phyloP scores from a whole-genome alignment of 1,140 invertebrate genomes.

The Papilio helenus region DNA sequence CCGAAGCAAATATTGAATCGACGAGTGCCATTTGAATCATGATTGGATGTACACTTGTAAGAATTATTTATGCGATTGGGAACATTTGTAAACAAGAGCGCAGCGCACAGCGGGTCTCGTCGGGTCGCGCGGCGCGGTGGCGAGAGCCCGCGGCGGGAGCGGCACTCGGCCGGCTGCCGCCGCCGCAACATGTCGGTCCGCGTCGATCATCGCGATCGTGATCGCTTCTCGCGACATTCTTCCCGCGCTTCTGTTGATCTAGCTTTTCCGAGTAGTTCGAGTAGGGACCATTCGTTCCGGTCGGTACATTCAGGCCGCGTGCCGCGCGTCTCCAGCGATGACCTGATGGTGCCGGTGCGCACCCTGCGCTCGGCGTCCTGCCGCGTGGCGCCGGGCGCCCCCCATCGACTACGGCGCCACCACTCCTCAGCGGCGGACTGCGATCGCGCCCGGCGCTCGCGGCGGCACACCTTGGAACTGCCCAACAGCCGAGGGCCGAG shows the following conservation, averaged over 20 bases:
- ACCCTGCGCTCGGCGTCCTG: constrained; percentile 75
- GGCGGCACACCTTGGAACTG: constrained; percentile 72
- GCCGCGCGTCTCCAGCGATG: constrained; percentile 73
- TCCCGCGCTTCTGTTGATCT: constrained; percentile 78
- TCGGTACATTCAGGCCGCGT: constrained; percentile 77
- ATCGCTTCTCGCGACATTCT: constrained; percentile 75
- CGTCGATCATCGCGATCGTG: constrained; percentile 71
- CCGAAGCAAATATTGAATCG: constrained; percentile 64
- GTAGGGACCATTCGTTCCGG: constrained; percentile 72
- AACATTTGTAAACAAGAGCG: constrained; percentile 74
- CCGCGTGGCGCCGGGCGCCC: constrained; percentile 69
- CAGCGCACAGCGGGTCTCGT: constrained; percentile 47
- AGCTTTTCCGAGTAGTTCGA: constrained; percentile 70
- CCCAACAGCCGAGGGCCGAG: constrained; percentile 72
- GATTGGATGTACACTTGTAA: constrained; percentile 63
- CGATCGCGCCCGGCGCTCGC: constrained; percentile 72
- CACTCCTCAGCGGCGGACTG: constrained; percentile 78
- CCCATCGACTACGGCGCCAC: constrained; percentile 72
- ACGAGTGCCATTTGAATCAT: constrained; percentile 58
- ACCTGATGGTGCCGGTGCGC: constrained; percentile 76
- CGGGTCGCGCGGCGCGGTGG: constrained; percentile 42
- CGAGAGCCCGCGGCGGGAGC: constrained; percentile 57
- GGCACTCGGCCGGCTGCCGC: constrained; percentile 75
- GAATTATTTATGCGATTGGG: constrained; percentile 65
- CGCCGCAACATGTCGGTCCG: constrained; percentile 78